Evolutionary conservation across 1,140 invertebrate species (phyloP).

Genomic region (Ceratina australensis): DNA sequence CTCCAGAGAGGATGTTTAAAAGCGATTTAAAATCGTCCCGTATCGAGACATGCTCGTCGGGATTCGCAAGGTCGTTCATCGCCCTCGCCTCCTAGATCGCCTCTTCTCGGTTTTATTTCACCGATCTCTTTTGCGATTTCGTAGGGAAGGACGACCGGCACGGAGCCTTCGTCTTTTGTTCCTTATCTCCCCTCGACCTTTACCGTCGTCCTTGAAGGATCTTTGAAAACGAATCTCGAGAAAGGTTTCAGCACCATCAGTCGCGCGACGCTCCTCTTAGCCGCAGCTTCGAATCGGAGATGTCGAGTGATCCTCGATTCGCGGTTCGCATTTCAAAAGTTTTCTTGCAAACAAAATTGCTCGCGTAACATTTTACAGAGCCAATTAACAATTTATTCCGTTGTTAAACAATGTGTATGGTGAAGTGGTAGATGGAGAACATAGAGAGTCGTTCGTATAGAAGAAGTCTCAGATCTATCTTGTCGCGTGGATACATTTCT

Average conservation of each 20-base stretch:
- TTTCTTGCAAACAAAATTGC: too few relatives aligned
- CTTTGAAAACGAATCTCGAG: conserved; percentile 24
- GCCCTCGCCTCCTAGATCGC: not conserved
- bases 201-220: conserved; percentile 19
- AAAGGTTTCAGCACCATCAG: conserved; percentile 35
- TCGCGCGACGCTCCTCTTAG: conserved; percentile 2
- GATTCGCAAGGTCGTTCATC: conserved; percentile 10
- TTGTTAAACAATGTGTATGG: not conserved
- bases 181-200: conserved; percentile 30
- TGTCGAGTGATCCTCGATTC: not conserved
- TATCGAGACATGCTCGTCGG: not conserved
- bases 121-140: not conserved
- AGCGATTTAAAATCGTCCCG: not conserved
- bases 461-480: not conserved
- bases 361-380: not conserved
- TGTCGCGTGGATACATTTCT: conserved; percentile 1
- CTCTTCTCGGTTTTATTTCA: not conserved
- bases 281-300: not conserved
- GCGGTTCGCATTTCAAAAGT: not conserved
- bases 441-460: not conserved
- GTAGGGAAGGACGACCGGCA: conserved; percentile 28
- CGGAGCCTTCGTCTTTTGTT: conserved; percentile 31
- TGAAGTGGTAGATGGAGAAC: not conserved
- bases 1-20: not conserved
- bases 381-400: not conserved